Evolutionary conservation across 2,113 vertebrate genomes (phyloP), one percentile per base, ranked within the genome.

Genomic region (Nestor notabilis): DNA sequence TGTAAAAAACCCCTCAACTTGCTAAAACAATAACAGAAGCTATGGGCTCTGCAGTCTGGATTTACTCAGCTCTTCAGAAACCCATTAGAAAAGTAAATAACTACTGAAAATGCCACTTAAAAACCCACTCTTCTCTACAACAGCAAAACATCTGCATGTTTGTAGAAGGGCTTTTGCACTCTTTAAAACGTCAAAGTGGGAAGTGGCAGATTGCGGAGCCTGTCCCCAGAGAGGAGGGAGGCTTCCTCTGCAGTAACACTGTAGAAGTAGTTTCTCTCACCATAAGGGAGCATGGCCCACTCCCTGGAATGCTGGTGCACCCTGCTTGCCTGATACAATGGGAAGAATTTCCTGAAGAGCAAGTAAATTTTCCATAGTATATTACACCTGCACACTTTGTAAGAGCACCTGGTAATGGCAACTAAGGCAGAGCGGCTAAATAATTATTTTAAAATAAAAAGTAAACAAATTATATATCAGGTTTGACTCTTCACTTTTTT

Each of bases 251-350:
- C 44, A 91, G 18, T 46, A 37, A 41, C 29, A 20, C 18, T 15
- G 5, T 7, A 47, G 33, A 50, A 83, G 7, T 41, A 69, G 16
- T 52, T 80, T 77, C 68, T 79, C 7, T 74, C 16, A 64, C 4
- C 0, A 0, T 31, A 61, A 49, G 35, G 13, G 8, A 69, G 4
- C 8, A 18, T 27, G 17, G 8, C 37, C 7, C 31, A 9, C 53
- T 87, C 41, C 58, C 35, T 29, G 41, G 64, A 58, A 52, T 5
- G 8, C 23, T 68, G 23, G 8, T 44, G 37, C 12, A 17, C 4
- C 16, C 7, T 24, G 20, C 11, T 35, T 66, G 7, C 24, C 50
- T 72, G n/a, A 44, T 41, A n/a, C 33, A 86, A 56, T 14, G 5
- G 10, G 15, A 70, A 89, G 5, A 56, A 47, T n/a, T 49, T 91